Evolutionary conservation across 2,113 vertebrate genomes (phyloP).

Genomic region (Aptenodytes forsteri): DNA sequence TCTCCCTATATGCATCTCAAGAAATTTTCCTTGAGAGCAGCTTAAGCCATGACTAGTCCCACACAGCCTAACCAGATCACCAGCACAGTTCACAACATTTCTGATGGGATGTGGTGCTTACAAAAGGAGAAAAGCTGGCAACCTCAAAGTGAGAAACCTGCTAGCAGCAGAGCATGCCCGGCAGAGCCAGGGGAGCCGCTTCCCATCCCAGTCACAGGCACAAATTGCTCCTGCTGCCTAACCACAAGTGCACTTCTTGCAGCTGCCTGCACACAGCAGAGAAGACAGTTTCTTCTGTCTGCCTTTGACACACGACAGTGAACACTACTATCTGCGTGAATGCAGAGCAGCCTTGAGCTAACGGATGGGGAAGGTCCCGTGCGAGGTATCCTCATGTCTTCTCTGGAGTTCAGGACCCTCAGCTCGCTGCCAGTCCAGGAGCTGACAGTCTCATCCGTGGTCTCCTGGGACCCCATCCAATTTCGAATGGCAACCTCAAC

Average conservation of each 20-base stretch:
- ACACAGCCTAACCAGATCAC: background rate
- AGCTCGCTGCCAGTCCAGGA: background rate
- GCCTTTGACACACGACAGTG: rapidly evolving
- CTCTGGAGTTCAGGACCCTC: background rate
- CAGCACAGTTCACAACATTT: background rate
- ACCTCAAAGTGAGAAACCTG: background rate
- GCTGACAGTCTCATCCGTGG: background rate
- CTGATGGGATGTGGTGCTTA: background rate
- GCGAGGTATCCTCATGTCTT: too few relatives aligned
- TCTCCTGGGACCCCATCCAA: background rate
- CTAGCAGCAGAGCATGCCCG: background rate
- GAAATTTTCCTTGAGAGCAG: background rate
- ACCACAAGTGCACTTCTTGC: background rate
- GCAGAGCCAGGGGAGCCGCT: background rate
- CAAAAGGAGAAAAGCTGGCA: background rate
- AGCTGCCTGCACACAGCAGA: background rate
- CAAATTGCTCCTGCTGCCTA: background rate
- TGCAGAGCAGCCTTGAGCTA: background rate
- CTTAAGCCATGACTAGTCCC: background rate
- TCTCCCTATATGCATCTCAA: background rate
- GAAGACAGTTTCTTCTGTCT: background rate
- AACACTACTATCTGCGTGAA: background rate
- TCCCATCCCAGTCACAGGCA: background rate
- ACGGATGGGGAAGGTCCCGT: rapidly evolving
- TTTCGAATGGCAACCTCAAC: background rate